A percentile compares a stretch with the other conserved stretches of the same genome.
These are phyloP conservation scores for Merodon equestris DNA, from an alignment of 2,888 invertebrate species.

Conservation along the genomic window DNA sequence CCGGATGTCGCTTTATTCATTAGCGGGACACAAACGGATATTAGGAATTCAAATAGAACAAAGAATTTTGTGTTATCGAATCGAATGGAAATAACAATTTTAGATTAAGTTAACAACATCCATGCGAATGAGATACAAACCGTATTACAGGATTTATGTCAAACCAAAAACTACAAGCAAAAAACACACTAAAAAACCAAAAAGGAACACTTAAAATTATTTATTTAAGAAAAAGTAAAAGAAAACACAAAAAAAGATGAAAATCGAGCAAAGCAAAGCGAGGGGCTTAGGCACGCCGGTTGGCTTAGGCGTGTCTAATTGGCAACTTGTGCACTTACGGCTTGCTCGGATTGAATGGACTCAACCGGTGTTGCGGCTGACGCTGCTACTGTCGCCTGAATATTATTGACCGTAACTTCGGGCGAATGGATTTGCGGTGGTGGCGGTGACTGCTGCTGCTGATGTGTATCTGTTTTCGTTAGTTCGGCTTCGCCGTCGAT, in stretches of 20 bases:
- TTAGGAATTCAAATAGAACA: too few relatives aligned
- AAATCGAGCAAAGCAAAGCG: too few relatives aligned
- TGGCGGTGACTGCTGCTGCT: slow-evolving; percentile 56
- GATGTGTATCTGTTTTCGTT: slow-evolving; percentile 72
- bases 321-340: slow-evolving; percentile 68
- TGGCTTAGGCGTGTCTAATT: slow-evolving; percentile 49
- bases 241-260: slow-evolving; percentile 11
- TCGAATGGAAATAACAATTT: too few relatives aligned
- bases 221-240: slow-evolving; percentile 41
- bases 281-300: too few relatives aligned
- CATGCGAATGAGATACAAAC: background rate
- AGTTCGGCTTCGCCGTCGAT: slow-evolving; percentile 75
- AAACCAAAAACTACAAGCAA: too few relatives aligned
- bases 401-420: slow-evolving; percentile 60
- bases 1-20: too few relatives aligned
- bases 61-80: too few relatives aligned
- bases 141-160: too few relatives aligned
- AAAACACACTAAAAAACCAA: slow-evolving; percentile 37
- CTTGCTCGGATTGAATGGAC: slow-evolving; percentile 60
- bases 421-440: slow-evolving; percentile 59
- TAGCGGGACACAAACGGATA: too few relatives aligned
- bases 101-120: too few relatives aligned
- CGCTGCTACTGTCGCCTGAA: slow-evolving; percentile 60
- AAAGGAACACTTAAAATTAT: slow-evolving; percentile 38
- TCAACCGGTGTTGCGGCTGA: background rate